phyloP scores from a whole-genome alignment of 1,140 invertebrate species.

The Idris sp. region DNA sequence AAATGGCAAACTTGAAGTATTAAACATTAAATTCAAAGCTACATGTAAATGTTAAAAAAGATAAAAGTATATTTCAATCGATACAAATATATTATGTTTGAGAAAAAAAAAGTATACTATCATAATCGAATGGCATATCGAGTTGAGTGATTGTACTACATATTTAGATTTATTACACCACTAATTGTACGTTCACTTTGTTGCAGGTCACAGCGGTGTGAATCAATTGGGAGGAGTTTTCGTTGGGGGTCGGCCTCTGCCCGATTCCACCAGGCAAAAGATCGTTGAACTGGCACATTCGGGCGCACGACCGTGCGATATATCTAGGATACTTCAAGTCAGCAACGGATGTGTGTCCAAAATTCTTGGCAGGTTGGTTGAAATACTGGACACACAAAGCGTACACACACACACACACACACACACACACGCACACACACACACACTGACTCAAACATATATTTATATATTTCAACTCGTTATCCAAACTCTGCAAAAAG shows the following conservation, averaged over 20 bases:
- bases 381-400: constrained; percentile 67
- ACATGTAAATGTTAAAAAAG: too few relatives aligned
- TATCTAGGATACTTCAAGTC: constrained; percentile 96
- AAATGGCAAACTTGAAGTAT: too few relatives aligned
- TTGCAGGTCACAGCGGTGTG: constrained; percentile 94
- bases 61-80: too few relatives aligned
- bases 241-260: constrained; percentile 97
- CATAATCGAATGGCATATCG: too few relatives aligned
- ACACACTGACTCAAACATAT: too few relatives aligned
- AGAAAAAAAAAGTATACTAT: too few relatives aligned
- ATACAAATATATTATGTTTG: too few relatives aligned
- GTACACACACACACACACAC: too few relatives aligned
- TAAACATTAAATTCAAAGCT: too few relatives aligned
- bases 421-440: too few relatives aligned
- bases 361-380: constrained; percentile 93
- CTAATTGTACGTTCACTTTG: constrained; percentile 43
- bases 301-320: constrained; percentile 98
- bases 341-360: constrained; percentile 97
- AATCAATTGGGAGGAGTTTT: constrained; percentile 99
- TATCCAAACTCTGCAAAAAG: too few relatives aligned
- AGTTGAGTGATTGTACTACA: constrained; percentile 14
- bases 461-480: too few relatives aligned
- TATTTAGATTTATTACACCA: constrained; percentile 27
- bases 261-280: constrained; percentile 95
- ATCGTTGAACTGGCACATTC: constrained; percentile 98